phyloP scores from a whole-genome alignment of 2,888 invertebrate species.

The Troides helena region DNA sequence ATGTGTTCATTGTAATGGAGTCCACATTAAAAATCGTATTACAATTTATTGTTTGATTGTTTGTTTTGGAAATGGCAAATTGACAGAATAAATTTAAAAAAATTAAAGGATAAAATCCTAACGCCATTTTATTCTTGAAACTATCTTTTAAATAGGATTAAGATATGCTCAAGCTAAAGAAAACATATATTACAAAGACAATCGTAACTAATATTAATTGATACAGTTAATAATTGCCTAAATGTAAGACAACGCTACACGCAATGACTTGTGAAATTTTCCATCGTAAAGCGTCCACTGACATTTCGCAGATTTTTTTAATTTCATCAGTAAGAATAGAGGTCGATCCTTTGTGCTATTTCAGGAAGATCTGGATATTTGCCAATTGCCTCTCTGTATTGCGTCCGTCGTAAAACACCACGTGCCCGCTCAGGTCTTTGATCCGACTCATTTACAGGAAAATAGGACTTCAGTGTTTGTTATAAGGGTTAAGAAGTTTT shows the following conservation, averaged over 20 bases:
- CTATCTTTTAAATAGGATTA: too few relatives aligned
- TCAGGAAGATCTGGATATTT: slow-evolving; percentile 70
- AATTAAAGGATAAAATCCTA: too few relatives aligned
- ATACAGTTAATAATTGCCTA: neutral
- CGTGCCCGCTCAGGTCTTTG: slow-evolving; percentile 54
- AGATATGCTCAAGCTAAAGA: neutral
- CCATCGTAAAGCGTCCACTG: slow-evolving; percentile 55
- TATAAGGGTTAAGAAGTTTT: slow-evolving; percentile 23
- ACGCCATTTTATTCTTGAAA: too few relatives aligned
- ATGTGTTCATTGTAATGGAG: too few relatives aligned
- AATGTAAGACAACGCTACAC: neutral
- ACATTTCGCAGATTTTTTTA: slow-evolving; percentile 70
- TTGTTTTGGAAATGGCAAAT: too few relatives aligned
- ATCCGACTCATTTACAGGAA: slow-evolving; percentile 46
- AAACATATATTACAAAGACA: neutral
- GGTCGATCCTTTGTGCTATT: slow-evolving; percentile 80
- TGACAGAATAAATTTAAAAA: too few relatives aligned
- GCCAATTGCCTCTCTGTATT: slow-evolving; percentile 58
- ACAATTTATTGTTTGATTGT: too few relatives aligned
- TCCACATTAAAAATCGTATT: too few relatives aligned
- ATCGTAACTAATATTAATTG: neutral
- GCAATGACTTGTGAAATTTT: slow-evolving; percentile 69
- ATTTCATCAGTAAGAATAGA: slow-evolving; percentile 49
- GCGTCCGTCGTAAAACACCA: slow-evolving; percentile 62
- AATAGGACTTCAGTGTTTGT: slow-evolving; percentile 34